These are phyloP conservation scores for Acromyrmex heyeri DNA, from an alignment of 1,140 invertebrate species.

Conservation along the genomic window DNA sequence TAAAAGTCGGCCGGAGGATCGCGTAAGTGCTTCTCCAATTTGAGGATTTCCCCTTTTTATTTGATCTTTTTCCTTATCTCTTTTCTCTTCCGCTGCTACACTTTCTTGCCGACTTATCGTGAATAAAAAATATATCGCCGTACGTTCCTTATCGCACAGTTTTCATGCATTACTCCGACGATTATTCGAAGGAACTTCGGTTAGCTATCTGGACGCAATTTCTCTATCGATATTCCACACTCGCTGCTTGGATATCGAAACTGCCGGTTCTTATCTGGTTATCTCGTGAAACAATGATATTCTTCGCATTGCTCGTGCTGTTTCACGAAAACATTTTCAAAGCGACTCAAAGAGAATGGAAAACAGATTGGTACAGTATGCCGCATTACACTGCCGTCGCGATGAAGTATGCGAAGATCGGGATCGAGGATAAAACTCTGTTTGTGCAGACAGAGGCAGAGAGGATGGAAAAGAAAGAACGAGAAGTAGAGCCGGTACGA, in stretches of 20 bases:
- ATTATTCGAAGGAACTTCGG: slow-evolving; percentile 4
- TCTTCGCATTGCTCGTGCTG: background rate
- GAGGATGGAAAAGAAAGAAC: background rate
- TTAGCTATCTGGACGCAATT: background rate
- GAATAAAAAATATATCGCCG: slow-evolving; percentile 48
- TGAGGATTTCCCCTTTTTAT: slow-evolving; percentile 60
- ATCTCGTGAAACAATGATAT: slow-evolving; percentile 44
- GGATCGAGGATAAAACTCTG: slow-evolving; percentile 65
- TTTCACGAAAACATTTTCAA: slow-evolving; percentile 14
- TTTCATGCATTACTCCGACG: slow-evolving; percentile 31
- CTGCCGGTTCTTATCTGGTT: slow-evolving; percentile 1
- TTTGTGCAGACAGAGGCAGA: slow-evolving; percentile 15
- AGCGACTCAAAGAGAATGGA: slow-evolving; percentile 43
- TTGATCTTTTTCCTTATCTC: slow-evolving; percentile 47
- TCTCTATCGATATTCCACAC: slow-evolving; percentile 11
- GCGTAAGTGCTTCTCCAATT: slow-evolving; percentile 66
- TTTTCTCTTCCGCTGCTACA: slow-evolving; percentile 22
- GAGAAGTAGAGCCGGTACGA: background rate
- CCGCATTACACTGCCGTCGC: slow-evolving; percentile 18
- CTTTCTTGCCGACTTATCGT: slow-evolving; percentile 20
- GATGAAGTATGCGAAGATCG: slow-evolving; percentile 60
- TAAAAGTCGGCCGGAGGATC: slow-evolving; percentile 69
- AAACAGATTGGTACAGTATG: slow-evolving; percentile 55
- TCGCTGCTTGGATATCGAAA: background rate
- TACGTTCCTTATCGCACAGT: slow-evolving; percentile 7